These are phyloP conservation scores for Lutjanus argentimaculatus DNA, from an alignment of 2,797 vertebrate species.

Conservation along the genomic window DNA sequence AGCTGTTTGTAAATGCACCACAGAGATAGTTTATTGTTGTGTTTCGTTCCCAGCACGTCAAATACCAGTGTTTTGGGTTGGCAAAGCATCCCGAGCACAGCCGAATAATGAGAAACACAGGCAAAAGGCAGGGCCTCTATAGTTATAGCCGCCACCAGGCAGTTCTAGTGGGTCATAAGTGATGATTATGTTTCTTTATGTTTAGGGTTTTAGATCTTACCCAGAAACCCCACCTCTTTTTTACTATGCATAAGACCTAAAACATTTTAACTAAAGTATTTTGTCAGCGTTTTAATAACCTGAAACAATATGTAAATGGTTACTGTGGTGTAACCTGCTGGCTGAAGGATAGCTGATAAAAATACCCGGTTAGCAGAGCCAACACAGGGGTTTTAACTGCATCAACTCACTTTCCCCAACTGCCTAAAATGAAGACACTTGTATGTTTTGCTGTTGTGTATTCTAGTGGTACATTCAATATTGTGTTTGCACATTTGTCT, in stretches of 20 bases:
- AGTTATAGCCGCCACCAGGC: too few relatives aligned
- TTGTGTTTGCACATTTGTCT: slow-evolving; percentile 39
- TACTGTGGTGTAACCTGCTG: neutral
- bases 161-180: too few relatives aligned
- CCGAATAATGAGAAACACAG: too few relatives aligned
- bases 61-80: too few relatives aligned
- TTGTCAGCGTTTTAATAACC: neutral
- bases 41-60: too few relatives aligned
- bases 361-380: neutral
- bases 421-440: neutral
- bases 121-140: too few relatives aligned
- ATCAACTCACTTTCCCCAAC: neutral
- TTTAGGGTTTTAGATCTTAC: neutral
- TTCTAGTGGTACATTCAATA: slow-evolving; percentile 16
- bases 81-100: too few relatives aligned
- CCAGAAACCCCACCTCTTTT: neutral
- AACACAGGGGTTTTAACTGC: neutral
- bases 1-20: too few relatives aligned
- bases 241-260: neutral
- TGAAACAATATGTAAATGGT: neutral
- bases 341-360: neutral
- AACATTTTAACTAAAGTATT: neutral
- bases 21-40: too few relatives aligned
- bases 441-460: slow-evolving; percentile 6
- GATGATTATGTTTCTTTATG: too few relatives aligned